Evolutionary conservation across 1,140 invertebrate genomes (phyloP).

Genomic region (Sweltsa coloradensis): DNA sequence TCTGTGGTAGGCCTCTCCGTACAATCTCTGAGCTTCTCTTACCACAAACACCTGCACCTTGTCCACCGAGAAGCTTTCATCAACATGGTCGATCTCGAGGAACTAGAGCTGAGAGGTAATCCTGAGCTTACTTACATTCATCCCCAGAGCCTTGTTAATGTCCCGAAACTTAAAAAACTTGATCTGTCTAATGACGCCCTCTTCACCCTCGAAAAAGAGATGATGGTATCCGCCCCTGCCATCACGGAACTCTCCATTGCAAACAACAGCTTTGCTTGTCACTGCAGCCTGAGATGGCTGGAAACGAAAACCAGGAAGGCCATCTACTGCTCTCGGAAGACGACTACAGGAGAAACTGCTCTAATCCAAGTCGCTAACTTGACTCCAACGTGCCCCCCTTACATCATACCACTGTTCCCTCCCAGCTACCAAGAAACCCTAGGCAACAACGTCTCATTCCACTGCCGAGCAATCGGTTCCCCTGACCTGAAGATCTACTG

Average conservation of each 20-base stretch:
- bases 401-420: constrained; percentile 13
- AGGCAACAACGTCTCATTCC: constrained; percentile 13
- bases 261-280: constrained; percentile 14
- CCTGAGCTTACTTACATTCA: constrained; percentile 12
- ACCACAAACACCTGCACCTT: constrained; percentile 11
- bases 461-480: constrained; percentile 13
- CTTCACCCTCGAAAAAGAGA: constrained; percentile 11
- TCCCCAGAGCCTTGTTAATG: constrained; percentile 9
- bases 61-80: constrained; percentile 11
- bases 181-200: constrained; percentile 11
- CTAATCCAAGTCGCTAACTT: constrained; percentile 2
- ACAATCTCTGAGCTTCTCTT: constrained; percentile 7
- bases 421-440: constrained; percentile 7
- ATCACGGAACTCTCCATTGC: constrained; percentile 4
- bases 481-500: constrained; percentile 10
- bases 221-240: neutral
- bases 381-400: constrained; percentile 7
- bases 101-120: constrained; percentile 10
- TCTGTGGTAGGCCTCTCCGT: constrained; percentile 7
- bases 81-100: constrained; percentile 9
- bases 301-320: constrained; percentile 2
- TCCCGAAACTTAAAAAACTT: constrained; percentile 5
- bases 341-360: neutral
- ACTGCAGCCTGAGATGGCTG: constrained; percentile 13
- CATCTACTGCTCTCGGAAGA: constrained; percentile 9